phyloP scores from a whole-genome alignment of 2,888 invertebrate genomes.

The Epinotia bilunana region DNA sequence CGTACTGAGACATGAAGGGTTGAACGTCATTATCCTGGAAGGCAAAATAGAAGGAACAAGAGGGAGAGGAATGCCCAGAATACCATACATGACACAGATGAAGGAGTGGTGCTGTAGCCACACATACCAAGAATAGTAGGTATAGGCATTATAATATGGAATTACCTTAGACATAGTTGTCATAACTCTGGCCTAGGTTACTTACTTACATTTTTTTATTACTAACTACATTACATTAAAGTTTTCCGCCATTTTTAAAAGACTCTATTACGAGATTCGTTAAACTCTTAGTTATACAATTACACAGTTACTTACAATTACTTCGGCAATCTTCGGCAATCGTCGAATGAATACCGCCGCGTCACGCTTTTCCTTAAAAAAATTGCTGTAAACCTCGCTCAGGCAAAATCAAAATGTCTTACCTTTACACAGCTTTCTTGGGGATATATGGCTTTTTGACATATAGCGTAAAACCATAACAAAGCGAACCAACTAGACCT shows the following conservation, averaged over 20 bases:
- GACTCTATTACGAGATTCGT: constrained; percentile 25
- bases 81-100: too few species aligned
- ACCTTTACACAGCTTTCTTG: not conserved
- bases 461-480: not conserved
- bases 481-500: not conserved
- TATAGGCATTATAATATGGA: too few species aligned
- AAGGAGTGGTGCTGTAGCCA: too few species aligned
- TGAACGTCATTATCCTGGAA: too few species aligned
- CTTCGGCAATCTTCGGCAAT: constrained; percentile 10
- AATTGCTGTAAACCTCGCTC: not conserved
- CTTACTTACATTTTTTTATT: too few species aligned
- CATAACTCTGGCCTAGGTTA: not conserved
- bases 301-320: constrained; percentile 22
- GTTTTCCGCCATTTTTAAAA: constrained; percentile 22
- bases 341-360: constrained; percentile 6
- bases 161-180: not conserved
- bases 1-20: too few species aligned
- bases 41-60: too few species aligned
- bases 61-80: too few species aligned
- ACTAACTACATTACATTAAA: not conserved
- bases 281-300: constrained; percentile 26
- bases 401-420: not conserved
- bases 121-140: too few species aligned
- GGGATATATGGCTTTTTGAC: not conserved
- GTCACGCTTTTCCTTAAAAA: constrained; percentile 17